Percentiles rank a stretch among this genome's conserved stretches.
Conservation (phyloP, 2,797 vertebrate genomes). For the Decapterus maruadsi region DNA sequence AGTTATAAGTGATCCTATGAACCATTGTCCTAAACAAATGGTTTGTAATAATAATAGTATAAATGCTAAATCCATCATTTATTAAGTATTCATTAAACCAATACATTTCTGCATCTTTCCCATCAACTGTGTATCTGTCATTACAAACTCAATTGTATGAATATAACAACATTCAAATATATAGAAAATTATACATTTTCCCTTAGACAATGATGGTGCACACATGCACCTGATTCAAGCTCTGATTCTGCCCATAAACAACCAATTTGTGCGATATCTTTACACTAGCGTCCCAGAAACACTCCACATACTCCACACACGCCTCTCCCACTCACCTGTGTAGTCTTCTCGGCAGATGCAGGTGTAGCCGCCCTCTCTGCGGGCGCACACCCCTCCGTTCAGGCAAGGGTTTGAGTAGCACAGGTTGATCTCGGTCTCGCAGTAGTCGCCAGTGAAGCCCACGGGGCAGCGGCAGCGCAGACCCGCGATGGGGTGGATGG, state of each 20-base stretch:
- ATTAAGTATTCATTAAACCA: too few species aligned
- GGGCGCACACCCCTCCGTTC: conserved; percentile 93
- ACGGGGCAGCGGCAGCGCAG: conserved; percentile 96
- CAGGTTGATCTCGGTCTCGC: conserved; percentile 97
- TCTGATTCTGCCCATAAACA: neutral
- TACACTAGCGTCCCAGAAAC: neutral
- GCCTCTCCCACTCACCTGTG: conserved; percentile 86
- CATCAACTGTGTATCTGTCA: neutral
- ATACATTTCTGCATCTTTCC: too few species aligned
- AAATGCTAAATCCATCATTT: too few species aligned
- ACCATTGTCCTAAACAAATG: too few species aligned
- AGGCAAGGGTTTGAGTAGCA: conserved; percentile 98
- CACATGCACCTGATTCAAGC: neutral
- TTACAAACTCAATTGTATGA: neutral
- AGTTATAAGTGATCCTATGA: too few species aligned
- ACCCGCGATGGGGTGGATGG: conserved; percentile 96
- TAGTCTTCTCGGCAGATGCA: conserved; percentile 94
- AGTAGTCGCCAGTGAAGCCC: conserved; percentile 98
- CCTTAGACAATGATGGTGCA: too few species aligned
- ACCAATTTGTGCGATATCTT: neutral
- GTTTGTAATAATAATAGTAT: too few species aligned
- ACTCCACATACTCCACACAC: neutral
- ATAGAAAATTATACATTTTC: too few species aligned
- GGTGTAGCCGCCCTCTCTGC: conserved; percentile 95
- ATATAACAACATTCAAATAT: too few species aligned